These are phyloP conservation scores for Clavelina lepadiformis DNA, from an alignment of 23 tunicate genomes.

Conservation along the genomic window DNA sequence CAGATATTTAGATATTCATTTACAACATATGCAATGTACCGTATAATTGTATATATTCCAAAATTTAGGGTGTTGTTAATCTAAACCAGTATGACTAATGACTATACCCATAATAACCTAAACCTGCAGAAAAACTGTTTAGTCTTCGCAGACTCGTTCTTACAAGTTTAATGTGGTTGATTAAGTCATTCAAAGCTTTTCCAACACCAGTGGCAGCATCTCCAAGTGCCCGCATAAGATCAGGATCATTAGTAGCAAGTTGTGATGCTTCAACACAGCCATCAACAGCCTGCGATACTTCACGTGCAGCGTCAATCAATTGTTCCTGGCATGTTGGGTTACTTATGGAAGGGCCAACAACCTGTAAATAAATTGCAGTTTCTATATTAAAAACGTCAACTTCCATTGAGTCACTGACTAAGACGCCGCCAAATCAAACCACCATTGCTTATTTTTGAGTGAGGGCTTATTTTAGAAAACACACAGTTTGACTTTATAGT, in stretches of 20 bases:
- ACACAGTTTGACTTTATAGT: no score
- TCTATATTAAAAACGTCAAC: no score
- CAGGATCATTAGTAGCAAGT: slow-evolving; percentile 57
- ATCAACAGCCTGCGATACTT: slow-evolving; percentile 85
- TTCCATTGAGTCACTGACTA: no score
- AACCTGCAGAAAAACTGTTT: background rate
- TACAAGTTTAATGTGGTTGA: slow-evolving; percentile 84
- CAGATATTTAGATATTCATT: no score
- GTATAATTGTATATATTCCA: no score
- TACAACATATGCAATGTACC: no score
- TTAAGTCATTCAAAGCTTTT: slow-evolving; percentile 61
- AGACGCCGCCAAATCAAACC: no score
- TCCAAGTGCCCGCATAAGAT: slow-evolving; percentile 54
- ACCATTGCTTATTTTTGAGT: no score
- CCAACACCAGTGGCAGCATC: slow-evolving; percentile 93
- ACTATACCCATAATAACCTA: background rate
- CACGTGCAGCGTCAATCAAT: slow-evolving; percentile 90
- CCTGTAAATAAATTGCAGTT: no score
- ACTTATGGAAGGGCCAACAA: slow-evolving; percentile 93
- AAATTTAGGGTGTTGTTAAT: no score
- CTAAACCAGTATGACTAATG: no score
- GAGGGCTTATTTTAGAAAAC: no score
- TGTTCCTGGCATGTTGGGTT: slow-evolving; percentile 97
- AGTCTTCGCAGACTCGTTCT: background rate
- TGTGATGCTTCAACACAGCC: slow-evolving; percentile 78